Evolutionary conservation across 2,113 vertebrate species (phyloP), one percentile per base, ranked within the genome.

Genomic region (Elephantulus edwardii): DNA sequence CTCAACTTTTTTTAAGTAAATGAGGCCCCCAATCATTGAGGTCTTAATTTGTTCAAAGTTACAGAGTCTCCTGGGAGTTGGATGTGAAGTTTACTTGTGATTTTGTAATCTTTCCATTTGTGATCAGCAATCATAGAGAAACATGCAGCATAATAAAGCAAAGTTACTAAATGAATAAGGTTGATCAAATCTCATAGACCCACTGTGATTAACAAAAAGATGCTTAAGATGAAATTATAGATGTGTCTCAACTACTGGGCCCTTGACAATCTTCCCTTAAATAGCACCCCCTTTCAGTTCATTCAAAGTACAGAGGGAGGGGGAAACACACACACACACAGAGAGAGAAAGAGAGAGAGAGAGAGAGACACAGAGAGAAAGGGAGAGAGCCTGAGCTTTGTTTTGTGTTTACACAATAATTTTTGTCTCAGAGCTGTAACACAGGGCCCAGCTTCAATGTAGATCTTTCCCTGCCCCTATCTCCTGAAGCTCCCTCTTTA

Each of bases 201-300:
- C 77, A 89, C 46, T 71, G 77, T 1, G 60, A 38, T 78, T 83
- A 78, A 88, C 83, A 90, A 68, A 86, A 75, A 78, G 70, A 88
- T 26, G 81, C 89, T 91, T 87, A 87, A 46, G 44, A 87, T 66
- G 81, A 87, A 93, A 94, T 84, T 79, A 85, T 1, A 68, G 71
- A 83, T 66, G 58, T 70, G 52, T 86, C 58, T 95, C 79, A 91
- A 26, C 44, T 75, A 76, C 75, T 60, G 92, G 75, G 58, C 19
- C 74, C 26, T 79, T 48, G 52, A 68, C 86, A 66, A 62, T 26
- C 42, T 76, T n/a, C 56, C 54, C 76, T 76, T 66, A 86, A 92
- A 76, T 40, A 81, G 64, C 77, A 77, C 19, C 42, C 48, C 48
- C 64, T 95, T 92, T 82, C 91, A 89, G 66, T 76, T 58, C 74